Conservation (phyloP, 2,113 vertebrate genomes). For the Progne subis region DNA sequence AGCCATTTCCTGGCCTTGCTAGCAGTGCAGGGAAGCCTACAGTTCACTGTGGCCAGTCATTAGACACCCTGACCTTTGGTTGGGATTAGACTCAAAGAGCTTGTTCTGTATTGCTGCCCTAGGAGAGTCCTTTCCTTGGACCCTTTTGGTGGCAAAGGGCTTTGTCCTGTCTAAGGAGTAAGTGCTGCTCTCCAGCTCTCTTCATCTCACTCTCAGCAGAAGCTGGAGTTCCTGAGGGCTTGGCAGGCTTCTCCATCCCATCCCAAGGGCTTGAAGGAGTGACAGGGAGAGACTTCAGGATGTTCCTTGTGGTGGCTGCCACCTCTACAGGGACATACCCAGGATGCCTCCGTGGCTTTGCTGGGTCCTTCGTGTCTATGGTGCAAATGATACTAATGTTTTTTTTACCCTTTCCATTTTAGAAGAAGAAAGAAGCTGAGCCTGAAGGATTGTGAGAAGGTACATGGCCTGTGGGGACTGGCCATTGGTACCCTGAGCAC, state of each 20-base stretch:
- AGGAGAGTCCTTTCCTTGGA: not conserved
- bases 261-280: not conserved
- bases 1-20: not conserved
- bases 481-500: not conserved
- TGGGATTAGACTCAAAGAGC: not conserved
- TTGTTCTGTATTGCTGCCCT: not conserved
- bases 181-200: not conserved
- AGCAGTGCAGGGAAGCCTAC: not conserved
- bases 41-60: not conserved
- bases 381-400: not conserved
- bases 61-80: not conserved
- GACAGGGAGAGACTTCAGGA: not conserved
- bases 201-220: not conserved
- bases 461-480: conserved; percentile 14
- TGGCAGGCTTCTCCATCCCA: not conserved
- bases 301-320: not conserved
- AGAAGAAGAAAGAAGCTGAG: conserved; percentile 62
- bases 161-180: not conserved
- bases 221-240: not conserved
- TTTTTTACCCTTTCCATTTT: not conserved
- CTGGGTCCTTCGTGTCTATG: not conserved
- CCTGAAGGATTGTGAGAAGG: conserved; percentile 53
- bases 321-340: not conserved
- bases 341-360: not conserved
- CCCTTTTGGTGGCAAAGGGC: not conserved